These are phyloP conservation scores for Pseudois nayaur DNA, from an alignment of 2,113 vertebrate genomes.

Conservation along the genomic window DNA sequence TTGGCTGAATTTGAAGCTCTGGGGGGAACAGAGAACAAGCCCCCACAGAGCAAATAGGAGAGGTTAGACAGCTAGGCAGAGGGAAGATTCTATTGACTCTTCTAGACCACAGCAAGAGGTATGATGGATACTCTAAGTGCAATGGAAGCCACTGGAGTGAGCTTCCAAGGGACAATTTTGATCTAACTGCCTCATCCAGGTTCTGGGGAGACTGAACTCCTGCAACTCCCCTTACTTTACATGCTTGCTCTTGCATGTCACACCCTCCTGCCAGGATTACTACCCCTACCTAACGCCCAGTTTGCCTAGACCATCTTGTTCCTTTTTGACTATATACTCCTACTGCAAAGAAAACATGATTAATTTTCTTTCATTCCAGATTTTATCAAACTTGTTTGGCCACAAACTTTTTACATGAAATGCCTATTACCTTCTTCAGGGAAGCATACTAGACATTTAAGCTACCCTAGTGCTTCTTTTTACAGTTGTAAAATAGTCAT, in stretches of 20 bases:
- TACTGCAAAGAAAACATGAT: not conserved
- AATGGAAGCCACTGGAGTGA: not conserved
- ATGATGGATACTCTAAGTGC: not conserved
- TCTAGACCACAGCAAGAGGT: not conserved
- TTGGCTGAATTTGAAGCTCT: not conserved
- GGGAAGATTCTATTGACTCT: not conserved
- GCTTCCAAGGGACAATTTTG: not conserved
- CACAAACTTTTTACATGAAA: not conserved
- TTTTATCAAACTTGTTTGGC: not conserved
- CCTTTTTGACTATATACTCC: not conserved
- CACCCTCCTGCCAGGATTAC: not conserved
- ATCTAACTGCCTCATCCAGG: not conserved
- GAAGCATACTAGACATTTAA: not conserved
- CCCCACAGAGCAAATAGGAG: not conserved
- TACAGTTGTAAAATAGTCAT: not conserved
- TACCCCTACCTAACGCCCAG: not conserved
- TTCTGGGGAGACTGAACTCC: not conserved
- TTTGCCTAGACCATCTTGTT: not conserved
- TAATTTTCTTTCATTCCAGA: not conserved
- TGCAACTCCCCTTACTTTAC: not conserved
- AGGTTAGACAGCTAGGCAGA: rapidly evolving
- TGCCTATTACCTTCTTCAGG: not conserved
- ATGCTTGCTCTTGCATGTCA: not conserved
- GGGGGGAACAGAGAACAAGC: not conserved
- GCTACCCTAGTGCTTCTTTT: not conserved